Percentiles rank a stretch among this genome's conserved stretches.
phyloP scores from a whole-genome alignment of 2,888 invertebrate species.

The Sinotaia quadrata region DNA sequence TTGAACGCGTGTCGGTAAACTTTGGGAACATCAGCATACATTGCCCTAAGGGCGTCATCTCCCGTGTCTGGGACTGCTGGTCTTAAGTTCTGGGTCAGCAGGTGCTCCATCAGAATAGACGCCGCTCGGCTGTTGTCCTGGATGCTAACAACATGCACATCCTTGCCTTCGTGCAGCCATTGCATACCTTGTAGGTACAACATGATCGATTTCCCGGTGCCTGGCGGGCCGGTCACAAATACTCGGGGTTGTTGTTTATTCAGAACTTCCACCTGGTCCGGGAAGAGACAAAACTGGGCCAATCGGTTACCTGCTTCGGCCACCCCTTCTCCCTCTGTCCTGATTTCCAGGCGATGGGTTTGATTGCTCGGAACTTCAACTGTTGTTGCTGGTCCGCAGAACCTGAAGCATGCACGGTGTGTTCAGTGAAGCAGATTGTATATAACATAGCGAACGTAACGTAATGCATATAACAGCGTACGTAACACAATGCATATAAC shows the following conservation, averaged over 20 bases:
- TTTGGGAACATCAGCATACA: too few relatives aligned
- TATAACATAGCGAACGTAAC: too few relatives aligned
- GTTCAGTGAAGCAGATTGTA: too few relatives aligned
- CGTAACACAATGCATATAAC: too few relatives aligned
- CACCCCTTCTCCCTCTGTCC: constrained; percentile 3
- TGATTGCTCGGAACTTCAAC: not conserved
- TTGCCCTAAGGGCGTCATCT: not conserved
- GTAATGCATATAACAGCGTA: too few relatives aligned
- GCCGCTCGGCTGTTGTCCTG: not conserved
- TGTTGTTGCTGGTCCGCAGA: constrained; percentile 16
- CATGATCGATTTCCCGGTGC: not conserved
- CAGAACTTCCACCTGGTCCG: not conserved
- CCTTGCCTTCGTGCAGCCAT: not conserved
- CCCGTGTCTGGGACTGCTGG: not conserved
- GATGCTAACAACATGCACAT: not conserved
- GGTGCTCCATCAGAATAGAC: constrained; percentile 1
- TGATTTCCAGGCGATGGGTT: not conserved
- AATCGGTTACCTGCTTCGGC: not conserved
- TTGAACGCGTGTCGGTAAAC: too few relatives aligned
- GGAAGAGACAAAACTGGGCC: not conserved
- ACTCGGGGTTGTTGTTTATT: not conserved
- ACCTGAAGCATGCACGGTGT: too few relatives aligned
- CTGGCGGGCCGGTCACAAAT: not conserved
- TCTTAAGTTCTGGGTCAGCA: not conserved
- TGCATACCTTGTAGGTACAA: not conserved